phyloP scores from a whole-genome alignment of 2,113 vertebrate genomes.

The Sitta europaea region DNA sequence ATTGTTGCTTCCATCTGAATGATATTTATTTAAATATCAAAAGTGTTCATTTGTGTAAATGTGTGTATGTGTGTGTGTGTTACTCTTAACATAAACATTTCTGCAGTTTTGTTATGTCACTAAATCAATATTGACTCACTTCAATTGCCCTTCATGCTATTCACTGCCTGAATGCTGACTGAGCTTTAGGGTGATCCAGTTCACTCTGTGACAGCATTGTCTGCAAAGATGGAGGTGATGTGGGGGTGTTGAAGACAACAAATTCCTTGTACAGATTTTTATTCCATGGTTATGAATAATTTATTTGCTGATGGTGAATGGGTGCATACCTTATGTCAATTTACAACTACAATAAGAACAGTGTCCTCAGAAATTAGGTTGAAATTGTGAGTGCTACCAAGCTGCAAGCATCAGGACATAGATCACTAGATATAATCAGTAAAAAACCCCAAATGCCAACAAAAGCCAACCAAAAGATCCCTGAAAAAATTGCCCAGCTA shows the following conservation, averaged over 20 bases:
- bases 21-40: background rate
- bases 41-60: background rate
- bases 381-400: background rate
- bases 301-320: background rate
- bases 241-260: background rate
- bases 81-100: background rate
- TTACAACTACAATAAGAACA: background rate
- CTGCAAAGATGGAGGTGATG: background rate
- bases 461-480: background rate
- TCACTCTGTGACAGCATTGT: background rate
- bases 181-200: slow-evolving; percentile 14
- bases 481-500: background rate
- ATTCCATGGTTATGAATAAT: background rate
- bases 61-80: background rate
- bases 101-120: slow-evolving; percentile 36
- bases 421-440: background rate
- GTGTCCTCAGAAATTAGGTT: background rate
- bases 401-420: background rate
- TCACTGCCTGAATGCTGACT: slow-evolving; percentile 8
- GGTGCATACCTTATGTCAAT: background rate
- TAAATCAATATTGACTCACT: slow-evolving; percentile 57
- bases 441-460: accelerated
- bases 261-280: background rate
- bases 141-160: slow-evolving; percentile 40
- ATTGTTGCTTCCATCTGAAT: background rate